These are phyloP conservation scores for Lagodon rhomboides DNA, from an alignment of 2,797 vertebrate genomes.

Conservation along the genomic window DNA sequence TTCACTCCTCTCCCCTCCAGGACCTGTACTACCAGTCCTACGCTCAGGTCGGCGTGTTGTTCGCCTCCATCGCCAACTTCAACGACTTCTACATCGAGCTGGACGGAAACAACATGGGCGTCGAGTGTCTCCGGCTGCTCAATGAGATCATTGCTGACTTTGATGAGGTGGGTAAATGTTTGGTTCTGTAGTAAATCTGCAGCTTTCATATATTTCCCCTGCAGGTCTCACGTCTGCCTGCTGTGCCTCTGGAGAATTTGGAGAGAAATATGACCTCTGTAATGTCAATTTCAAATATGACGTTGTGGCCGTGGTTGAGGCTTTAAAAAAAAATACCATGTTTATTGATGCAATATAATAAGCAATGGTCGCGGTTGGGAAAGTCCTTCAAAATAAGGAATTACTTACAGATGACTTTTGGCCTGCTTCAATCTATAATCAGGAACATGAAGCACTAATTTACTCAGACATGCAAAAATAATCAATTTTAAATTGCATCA, in stretches of 20 bases:
- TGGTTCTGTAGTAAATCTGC: constrained; percentile 43
- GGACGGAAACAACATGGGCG: constrained; percentile 99
- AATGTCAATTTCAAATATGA: constrained; percentile 54
- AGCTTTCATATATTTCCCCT: constrained; percentile 22
- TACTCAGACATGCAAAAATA: constrained; percentile 38
- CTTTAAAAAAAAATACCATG: constrained; percentile 53
- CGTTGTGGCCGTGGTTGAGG: constrained; percentile 46
- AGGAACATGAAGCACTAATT: constrained; percentile 60
- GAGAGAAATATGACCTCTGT: constrained; percentile 18
- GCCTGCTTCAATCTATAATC: constrained; percentile 63
- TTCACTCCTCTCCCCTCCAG: constrained; percentile 68
- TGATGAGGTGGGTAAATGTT: constrained; percentile 88
- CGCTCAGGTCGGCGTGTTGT: constrained; percentile 96
- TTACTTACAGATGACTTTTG: constrained; percentile 66
- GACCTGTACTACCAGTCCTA: constrained; percentile 99
- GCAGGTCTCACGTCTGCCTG: constrained; percentile 14
- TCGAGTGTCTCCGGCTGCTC: constrained; percentile 96
- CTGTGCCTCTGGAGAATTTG: constrained; percentile 15
- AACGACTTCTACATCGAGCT: constrained; percentile 99
- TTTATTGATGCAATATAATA: constrained; percentile 66
- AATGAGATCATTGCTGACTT: constrained; percentile 99
- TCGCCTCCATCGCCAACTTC: constrained; percentile 99
- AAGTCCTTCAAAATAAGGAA: constrained; percentile 62
- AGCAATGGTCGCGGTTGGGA: constrained; percentile 59
- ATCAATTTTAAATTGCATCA: constrained; percentile 38